Conservation (phyloP, 2,888 invertebrate genomes). For the Sturmia bella region DNA sequence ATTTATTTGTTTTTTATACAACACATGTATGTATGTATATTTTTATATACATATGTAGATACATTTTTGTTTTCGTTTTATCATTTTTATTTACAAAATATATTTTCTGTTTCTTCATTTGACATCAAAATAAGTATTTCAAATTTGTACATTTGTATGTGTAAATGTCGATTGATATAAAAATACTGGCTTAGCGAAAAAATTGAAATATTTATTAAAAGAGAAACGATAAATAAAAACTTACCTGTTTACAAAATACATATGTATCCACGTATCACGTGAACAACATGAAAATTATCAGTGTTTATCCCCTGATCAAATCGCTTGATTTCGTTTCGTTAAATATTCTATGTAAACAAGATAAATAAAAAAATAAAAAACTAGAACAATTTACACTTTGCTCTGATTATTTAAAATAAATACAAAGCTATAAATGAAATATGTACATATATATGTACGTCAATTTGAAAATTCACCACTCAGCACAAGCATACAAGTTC, state of each 20-base stretch:
- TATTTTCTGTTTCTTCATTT: too few relatives aligned
- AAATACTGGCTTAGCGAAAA: too few relatives aligned
- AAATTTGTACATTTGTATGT: too few relatives aligned
- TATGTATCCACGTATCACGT: constrained; percentile 47
- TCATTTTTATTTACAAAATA: too few relatives aligned
- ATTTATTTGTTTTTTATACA: too few relatives aligned
- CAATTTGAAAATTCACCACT: constrained; percentile 27
- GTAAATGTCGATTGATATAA: too few relatives aligned
- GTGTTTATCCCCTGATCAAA: constrained; percentile 48
- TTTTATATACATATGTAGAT: too few relatives aligned
- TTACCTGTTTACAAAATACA: constrained; percentile 12
- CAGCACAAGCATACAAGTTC: constrained; percentile 16
- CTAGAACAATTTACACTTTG: constrained; percentile 29
- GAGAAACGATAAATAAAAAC: constrained; percentile 7
- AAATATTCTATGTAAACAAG: constrained; percentile 44
- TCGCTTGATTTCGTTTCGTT: constrained; percentile 33
- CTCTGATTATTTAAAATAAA: constrained; percentile 26
- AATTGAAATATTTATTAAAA: too few relatives aligned
- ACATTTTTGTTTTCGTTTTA: too few relatives aligned
- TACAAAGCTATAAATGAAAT: constrained; percentile 14
- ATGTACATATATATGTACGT: constrained; percentile 21
- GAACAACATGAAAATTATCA: constrained; percentile 64
- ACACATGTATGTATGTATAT: too few relatives aligned
- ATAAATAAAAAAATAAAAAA: background rate
- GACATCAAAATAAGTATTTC: too few relatives aligned